Conservation (phyloP, 2,113 vertebrate genomes). For the Macroglossus sobrinus region DNA sequence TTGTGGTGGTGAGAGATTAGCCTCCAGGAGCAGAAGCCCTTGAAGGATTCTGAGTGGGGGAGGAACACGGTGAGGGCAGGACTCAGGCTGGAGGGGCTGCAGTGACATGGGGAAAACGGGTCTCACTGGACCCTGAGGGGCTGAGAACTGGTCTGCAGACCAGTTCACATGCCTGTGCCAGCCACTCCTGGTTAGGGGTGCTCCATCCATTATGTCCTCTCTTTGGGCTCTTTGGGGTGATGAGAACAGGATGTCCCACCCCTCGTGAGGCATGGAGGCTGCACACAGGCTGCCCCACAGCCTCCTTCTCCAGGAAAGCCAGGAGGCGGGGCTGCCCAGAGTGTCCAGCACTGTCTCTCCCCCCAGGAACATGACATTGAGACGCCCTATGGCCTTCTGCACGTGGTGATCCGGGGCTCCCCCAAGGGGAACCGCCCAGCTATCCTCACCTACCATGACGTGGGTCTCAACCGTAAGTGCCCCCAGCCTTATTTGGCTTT, state of each 20-base stretch:
- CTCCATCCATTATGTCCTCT: not conserved
- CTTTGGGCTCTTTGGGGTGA: not conserved
- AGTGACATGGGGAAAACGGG: not conserved
- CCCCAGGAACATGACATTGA: slow-evolving; percentile 96
- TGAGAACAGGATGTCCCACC: not conserved
- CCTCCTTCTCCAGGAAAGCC: not conserved
- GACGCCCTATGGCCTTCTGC: slow-evolving; percentile 95
- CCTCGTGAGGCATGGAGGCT: not conserved
- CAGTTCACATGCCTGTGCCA: not conserved
- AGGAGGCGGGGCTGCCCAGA: not conserved
- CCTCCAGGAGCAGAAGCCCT: not conserved
- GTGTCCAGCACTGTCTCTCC: not conserved
- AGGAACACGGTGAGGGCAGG: fast-evolving
- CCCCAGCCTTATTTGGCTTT: fast-evolving
- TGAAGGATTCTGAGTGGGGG: not conserved
- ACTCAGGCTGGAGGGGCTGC: not conserved
- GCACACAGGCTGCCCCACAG: not conserved
- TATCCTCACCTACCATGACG: slow-evolving; percentile 97
- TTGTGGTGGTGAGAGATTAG: not conserved
- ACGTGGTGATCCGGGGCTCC: slow-evolving; percentile 95
- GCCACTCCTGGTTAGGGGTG: not conserved
- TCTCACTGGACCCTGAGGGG: not conserved
- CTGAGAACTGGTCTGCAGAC: not conserved
- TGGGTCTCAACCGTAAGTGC: slow-evolving; percentile 97
- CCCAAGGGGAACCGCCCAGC: slow-evolving; percentile 96